A percentile compares a stretch with the other conserved stretches of the same genome.
phyloP scores from a whole-genome alignment of 2,797 vertebrate species.

The Pelobates cultripes region DNA sequence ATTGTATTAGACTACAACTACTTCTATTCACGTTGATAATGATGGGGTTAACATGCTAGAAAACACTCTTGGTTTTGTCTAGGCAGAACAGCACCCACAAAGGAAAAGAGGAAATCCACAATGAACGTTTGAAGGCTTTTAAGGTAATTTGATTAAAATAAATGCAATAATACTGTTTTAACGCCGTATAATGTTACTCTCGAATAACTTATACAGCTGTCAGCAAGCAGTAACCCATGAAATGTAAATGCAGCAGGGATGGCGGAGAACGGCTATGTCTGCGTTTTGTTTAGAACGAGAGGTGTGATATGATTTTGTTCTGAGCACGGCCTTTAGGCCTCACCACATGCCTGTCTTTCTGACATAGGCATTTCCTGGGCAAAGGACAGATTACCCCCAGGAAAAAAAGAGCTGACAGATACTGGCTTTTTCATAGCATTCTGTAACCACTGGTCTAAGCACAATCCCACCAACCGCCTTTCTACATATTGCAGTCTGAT shows the following conservation, averaged over 20 bases:
- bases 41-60: not conserved
- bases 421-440: constrained; percentile 18
- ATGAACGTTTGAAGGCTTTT: not conserved
- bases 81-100: not conserved
- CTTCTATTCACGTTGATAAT: not conserved
- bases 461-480: constrained; percentile 19
- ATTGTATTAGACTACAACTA: too few species aligned
- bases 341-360: constrained; percentile 42
- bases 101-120: not conserved
- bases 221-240: constrained; percentile 26
- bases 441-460: constrained; percentile 27
- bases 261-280: constrained; percentile 32
- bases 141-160: constrained; percentile 3
- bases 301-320: constrained; percentile 48
- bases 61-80: not conserved
- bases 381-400: constrained; percentile 10
- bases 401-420: constrained; percentile 32
- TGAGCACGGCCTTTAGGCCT: constrained; percentile 10
- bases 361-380: constrained; percentile 35
- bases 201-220: constrained; percentile 19
- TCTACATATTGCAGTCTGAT: constrained; percentile 37
- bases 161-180: constrained; percentile 18
- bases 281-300: constrained; percentile 40
- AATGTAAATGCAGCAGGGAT: constrained; percentile 29
- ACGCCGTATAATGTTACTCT: constrained; percentile 37